Evolutionary conservation across 2,888 invertebrate genomes (phyloP).

Genomic region (Tribolium freemani): DNA sequence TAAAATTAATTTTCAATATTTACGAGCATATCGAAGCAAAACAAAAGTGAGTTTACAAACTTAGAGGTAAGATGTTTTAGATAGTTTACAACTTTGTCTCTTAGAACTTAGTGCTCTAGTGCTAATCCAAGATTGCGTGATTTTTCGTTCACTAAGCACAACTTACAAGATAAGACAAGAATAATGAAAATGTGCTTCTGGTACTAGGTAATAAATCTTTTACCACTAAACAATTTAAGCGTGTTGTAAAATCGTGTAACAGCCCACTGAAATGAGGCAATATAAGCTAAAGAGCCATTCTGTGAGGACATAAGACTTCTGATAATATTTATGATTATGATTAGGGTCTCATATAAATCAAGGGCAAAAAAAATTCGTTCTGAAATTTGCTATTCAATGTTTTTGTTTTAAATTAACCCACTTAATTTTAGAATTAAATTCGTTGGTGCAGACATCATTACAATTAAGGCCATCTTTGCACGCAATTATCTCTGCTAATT

Average conservation of each 20-base stretch:
- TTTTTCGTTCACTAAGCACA: not conserved
- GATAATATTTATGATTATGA: too few species aligned
- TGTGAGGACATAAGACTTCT: not conserved
- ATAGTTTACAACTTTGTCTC: not conserved
- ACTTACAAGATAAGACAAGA: not conserved
- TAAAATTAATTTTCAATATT: not conserved
- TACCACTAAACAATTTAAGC: conserved; percentile 17
- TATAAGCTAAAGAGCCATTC: conserved; percentile 23
- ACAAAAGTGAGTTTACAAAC: not conserved
- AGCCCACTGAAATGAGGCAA: conserved; percentile 7
- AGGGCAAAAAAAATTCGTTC: not conserved
- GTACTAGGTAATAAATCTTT: conserved; percentile 14
- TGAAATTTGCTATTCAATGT: too few species aligned
- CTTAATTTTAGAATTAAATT: too few species aligned
- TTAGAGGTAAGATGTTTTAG: not conserved
- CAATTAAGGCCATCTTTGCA: conserved; percentile 12
- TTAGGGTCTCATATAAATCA: not conserved
- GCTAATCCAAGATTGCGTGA: not conserved
- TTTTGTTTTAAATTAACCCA: too few species aligned
- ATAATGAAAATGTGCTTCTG: conserved; percentile 21
- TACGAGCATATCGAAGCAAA: not conserved
- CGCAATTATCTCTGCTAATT: conserved; percentile 18
- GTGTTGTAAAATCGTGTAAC: conserved; percentile 7
- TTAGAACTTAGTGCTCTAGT: not conserved
- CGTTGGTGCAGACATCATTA: not conserved